These are phyloP conservation scores for Hypolimnas misippus DNA, from an alignment of 2,888 invertebrate genomes.

Conservation along the genomic window DNA sequence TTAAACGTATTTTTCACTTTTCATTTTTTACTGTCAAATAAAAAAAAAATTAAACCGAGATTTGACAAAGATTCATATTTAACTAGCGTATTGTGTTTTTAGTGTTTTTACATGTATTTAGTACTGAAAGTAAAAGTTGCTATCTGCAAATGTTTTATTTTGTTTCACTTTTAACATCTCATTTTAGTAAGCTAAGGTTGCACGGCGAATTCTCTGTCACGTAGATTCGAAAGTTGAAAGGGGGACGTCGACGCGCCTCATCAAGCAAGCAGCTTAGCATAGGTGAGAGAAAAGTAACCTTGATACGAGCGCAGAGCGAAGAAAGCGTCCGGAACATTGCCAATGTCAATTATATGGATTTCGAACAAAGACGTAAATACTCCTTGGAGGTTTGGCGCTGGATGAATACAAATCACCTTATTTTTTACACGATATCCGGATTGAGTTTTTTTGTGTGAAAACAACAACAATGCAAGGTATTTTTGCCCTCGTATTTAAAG, in stretches of 20 bases:
- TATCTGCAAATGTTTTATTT: slow-evolving; percentile 14
- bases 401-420: slow-evolving; percentile 47
- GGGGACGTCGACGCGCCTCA: slow-evolving; percentile 52
- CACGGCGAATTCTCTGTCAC: slow-evolving; percentile 31
- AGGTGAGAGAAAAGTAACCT: slow-evolving; percentile 65
- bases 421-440: slow-evolving; percentile 6
- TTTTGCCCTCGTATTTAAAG: background rate
- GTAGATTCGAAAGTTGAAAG: slow-evolving; percentile 58
- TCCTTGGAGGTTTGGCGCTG: slow-evolving; percentile 20
- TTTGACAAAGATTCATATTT: too few relatives aligned
- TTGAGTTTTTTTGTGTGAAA: slow-evolving; percentile 1
- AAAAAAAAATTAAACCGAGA: background rate
- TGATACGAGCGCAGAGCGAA: slow-evolving; percentile 60
- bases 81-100: background rate
- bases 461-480: background rate
- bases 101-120: background rate
- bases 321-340: slow-evolving; percentile 72
- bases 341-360: slow-evolving; percentile 66
- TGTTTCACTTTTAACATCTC: slow-evolving; percentile 28
- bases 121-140: slow-evolving; percentile 20
- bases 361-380: slow-evolving; percentile 50
- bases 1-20: too few relatives aligned
- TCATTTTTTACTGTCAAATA: background rate
- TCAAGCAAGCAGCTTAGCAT: slow-evolving; percentile 52
- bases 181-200: slow-evolving; percentile 24